phyloP scores from a whole-genome alignment of 2,888 invertebrate species.

The Craniophora ligustri region DNA sequence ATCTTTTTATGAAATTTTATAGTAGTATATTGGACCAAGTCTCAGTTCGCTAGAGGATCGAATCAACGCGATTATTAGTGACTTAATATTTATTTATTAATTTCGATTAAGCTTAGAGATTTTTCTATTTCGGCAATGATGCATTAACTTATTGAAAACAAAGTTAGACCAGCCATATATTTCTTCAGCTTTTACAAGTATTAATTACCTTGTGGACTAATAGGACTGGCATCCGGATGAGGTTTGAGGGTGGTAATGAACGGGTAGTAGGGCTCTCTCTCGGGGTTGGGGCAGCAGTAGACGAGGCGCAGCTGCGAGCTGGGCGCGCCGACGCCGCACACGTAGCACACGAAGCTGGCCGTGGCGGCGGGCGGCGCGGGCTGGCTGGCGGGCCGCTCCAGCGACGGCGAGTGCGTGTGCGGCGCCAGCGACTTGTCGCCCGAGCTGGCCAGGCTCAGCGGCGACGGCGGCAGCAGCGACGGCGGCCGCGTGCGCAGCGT shows the following conservation, averaged over 20 bases:
- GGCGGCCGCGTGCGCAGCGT: slow-evolving; percentile 93
- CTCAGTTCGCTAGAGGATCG: too few species aligned
- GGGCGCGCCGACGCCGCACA: slow-evolving; percentile 94
- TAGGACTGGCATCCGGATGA: slow-evolving; percentile 95
- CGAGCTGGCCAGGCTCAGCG: slow-evolving; percentile 81
- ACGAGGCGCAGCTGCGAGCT: slow-evolving; percentile 94
- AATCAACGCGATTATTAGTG: too few species aligned
- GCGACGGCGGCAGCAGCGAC: slow-evolving; percentile 84
- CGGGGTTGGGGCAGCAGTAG: slow-evolving; percentile 95
- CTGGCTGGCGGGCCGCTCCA: slow-evolving; percentile 70
- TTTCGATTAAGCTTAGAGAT: too few species aligned
- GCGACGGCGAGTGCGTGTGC: slow-evolving; percentile 75
- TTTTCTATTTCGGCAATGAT: too few species aligned
- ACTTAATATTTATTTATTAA: too few species aligned
- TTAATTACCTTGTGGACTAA: slow-evolving; percentile 93
- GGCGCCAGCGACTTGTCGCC: slow-evolving; percentile 79
- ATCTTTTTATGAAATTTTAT: too few species aligned
- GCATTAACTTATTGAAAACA: too few species aligned
- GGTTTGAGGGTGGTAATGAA: slow-evolving; percentile 94
- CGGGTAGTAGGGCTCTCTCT: slow-evolving; percentile 96
- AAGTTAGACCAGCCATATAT: too few species aligned
- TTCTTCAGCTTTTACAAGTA: too few species aligned
- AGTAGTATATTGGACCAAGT: too few species aligned
- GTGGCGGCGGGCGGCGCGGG: slow-evolving; percentile 65
- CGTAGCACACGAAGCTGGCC: slow-evolving; percentile 94